Evolutionary conservation across 2,888 invertebrate genomes (phyloP), one percentile per base, ranked within the genome.

Genomic region (Laothoe populi): DNA sequence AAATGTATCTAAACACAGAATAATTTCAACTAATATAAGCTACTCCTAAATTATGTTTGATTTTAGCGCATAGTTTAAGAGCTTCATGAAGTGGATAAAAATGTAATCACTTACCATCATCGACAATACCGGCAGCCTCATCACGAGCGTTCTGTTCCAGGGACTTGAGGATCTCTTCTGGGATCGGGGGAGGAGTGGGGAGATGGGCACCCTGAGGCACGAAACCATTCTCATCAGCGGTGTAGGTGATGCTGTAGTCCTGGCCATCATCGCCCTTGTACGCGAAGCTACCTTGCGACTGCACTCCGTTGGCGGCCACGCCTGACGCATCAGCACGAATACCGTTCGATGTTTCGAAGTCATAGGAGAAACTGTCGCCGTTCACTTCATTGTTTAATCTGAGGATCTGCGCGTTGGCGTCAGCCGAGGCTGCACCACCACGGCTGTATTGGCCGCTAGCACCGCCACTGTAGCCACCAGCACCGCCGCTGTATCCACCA

Each of bases 181-280:
- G 93, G 77, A 92, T 92, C 46, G 92, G 93, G 26, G 92, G 92
- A 69, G 85, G 93, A 46, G 93, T 91, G 63, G 93, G 93, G 57
- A 92, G 75, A 72, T 92, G 92, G 59, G 91, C 92, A 59, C 92
- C 92, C 71, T 80, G 85, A 63, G 92, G 92, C 73, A 84, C 85
- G 86, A 74, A 92, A 7, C 92, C 92, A 67, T 92, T 92, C 82
- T 92, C 92, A 57, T 92, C 92, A 81, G 92, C 92, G 44, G 92
- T 92, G 78, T 92, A 92, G 0, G 86, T 83, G 78, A 92, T 90
- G 82, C 86, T 87, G 86, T 92, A 92, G 75, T 91, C 91, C 68
- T 92, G 92, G 49, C 92, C 92, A 77, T 92, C 92, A 60, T 92
- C 91, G 31, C 92, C 92, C 81, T 91, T 92, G 86, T 92, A 92